Percentiles rank a stretch among this genome's conserved stretches.
Evolutionary conservation across 1,140 invertebrate genomes (phyloP).

Genomic region (Drosophila auraria): DNA sequence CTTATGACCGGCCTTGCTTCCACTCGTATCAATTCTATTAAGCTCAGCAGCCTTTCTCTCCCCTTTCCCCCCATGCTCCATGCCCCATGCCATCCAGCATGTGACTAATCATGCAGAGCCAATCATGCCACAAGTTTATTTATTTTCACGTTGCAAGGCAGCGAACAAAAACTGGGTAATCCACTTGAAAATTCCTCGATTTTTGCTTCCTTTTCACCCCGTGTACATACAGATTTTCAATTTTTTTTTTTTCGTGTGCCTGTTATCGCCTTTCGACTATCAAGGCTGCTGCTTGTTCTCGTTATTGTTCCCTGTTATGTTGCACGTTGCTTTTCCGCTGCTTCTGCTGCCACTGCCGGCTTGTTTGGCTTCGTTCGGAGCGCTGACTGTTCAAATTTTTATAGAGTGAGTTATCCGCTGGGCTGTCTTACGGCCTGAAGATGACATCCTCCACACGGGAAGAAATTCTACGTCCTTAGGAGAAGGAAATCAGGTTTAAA

Average conservation of each 20-base stretch:
- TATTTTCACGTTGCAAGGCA: slow-evolving; percentile 76
- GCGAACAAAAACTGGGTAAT: slow-evolving; percentile 74
- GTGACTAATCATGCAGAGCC: slow-evolving; percentile 82
- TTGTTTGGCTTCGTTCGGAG: slow-evolving; percentile 42
- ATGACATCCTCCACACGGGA: slow-evolving; percentile 31
- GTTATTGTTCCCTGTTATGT: slow-evolving; percentile 82
- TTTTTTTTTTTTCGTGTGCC: slow-evolving; percentile 45
- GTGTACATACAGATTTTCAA: slow-evolving; percentile 45
- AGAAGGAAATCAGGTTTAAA: background rate
- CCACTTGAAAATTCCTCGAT: slow-evolving; percentile 83
- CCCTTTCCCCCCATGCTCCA: background rate
- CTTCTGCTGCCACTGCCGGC: slow-evolving; percentile 8
- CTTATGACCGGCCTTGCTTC: slow-evolving; percentile 77
- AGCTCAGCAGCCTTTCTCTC: slow-evolving; percentile 61
- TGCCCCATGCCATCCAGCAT: slow-evolving; percentile 56
- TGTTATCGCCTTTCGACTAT: slow-evolving; percentile 75
- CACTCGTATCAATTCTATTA: slow-evolving; percentile 80
- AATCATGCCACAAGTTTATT: slow-evolving; percentile 83
- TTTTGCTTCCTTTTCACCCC: slow-evolving; percentile 58
- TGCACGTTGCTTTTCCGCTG: slow-evolving; percentile 50
- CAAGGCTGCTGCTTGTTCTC: slow-evolving; percentile 78
- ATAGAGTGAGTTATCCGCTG: slow-evolving; percentile 80
- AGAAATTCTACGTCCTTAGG: background rate
- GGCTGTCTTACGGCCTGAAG: slow-evolving; percentile 55
- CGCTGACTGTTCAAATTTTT: slow-evolving; percentile 62